Evolutionary conservation across 2,888 invertebrate species (phyloP), one percentile per base, ranked within the genome.

Genomic region (Gastrophysa polygoni): DNA sequence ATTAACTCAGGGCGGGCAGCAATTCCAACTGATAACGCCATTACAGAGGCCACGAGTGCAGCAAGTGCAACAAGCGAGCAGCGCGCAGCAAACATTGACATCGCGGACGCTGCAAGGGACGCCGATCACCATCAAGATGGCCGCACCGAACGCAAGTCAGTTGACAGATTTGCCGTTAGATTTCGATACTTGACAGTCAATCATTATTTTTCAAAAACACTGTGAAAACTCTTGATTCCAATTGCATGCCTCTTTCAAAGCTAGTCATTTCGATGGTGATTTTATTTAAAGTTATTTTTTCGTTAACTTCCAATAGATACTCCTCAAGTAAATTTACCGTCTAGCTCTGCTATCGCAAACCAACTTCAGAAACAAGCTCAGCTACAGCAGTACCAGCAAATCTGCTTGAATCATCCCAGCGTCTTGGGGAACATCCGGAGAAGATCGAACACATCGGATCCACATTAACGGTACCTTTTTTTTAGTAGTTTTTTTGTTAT

Each of bases 41-140:
- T 63, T 81, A 61, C 81, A 80, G 63, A 74, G 80, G 70, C 76
- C 79, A 38, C 72, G 78, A 64, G 64, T 75, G 69, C 80, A 78
- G 67, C 32, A 32, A 10, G 64, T 75, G 69, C 75, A 78, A 68
- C 65, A 65, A 57, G 49, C 67, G 5, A 60, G 60, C 20, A 59
- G 73, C 49, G 71, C 73, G 56, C 76, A 75, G 61, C 77, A 77
- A 68, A 76, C 74, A 51, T 50, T 76, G 43, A 69, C 78, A 18
- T 72, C 78, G 50, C 72, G 78, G 63, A 78, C 77, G 10, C 71
- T 81, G 57, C 78, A 81, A 75, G 75, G 80, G 70, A 66, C 80
- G 61, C 81, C 78, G 47, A 80, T 81, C 43, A 80, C 81, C 28
- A 78, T 82, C 73, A 81, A 81, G 73, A 81, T 82, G 79, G 78